Base-by-base conservation (phyloP, 2,113 vertebrate genomes). In the Pseudorectes ferrugineus region DNA sequence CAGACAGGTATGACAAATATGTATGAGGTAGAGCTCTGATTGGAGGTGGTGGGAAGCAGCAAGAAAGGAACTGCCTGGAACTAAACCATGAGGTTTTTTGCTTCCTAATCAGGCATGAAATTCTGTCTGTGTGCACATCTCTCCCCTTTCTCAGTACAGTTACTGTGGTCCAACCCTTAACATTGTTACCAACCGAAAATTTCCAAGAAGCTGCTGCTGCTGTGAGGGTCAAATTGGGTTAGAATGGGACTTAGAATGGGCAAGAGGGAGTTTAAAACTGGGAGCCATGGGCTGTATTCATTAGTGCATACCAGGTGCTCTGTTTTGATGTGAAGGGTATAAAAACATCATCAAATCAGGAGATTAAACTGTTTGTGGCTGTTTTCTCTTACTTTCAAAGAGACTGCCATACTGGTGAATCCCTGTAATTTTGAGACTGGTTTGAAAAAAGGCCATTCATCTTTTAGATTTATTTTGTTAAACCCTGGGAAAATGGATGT, bases 381-480 rank as follows among this genome's bases (percentile, higher is more conserved):
- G 70, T 57, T 89, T 82, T 92, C 45, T 87, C 12, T 89, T 86
- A 45, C 40, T 67, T 82, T 67, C n/a, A 73, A 55, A 84, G 76
- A 63, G 24, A 40, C 22, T 71, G 24, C 43, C 49, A 19, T 76
- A 36, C 21, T 36, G 9, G 77, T 70, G 84, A 73, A 82, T 78
- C 70, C 22, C 33, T 87, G 33, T 70, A 70, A 82, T 88, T 87
- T 66, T 70, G 61, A 81, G 45, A 18, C 29, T 26, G 6, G 8
- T 87, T 85, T 76, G 40, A 36, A 85, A 87, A 74, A 75, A 58
- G 66, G 33, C 29, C 22, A 38, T 88, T 91, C 7, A 33, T 85
- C 57, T 77, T 92, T 68, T 46, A 72, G 62, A 72, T 72, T 55
- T 87, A 72, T 68, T 91, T 95, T 82, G 16, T 82, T 76, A 91